Base-by-base conservation (phyloP, 2,113 vertebrate genomes). In the Cheilinus undulatus region DNA sequence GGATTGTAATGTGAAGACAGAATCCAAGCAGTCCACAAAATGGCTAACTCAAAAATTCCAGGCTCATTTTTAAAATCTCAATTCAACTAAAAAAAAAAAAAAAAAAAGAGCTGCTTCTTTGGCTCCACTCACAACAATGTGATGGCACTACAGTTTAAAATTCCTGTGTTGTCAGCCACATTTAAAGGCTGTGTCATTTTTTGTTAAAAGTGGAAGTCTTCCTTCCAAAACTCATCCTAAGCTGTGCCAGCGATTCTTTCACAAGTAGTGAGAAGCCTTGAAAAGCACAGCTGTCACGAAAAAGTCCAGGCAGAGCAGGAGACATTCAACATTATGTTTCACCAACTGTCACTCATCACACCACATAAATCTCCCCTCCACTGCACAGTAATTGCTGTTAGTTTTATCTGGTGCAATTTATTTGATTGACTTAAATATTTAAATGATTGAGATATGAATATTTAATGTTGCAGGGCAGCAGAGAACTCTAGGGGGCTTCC, bases 391-490 rank as follows among this genome's bases (percentile, higher is more conserved):
- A 86, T 89, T 83, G 62, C 66, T 84, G 78, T 78, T 72, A 80
- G 75, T 67, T 84, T 78, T 77, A 85, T 83, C 63, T 56, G 45
- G 42, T 24, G 30, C 63, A 49, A 72, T 79, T 52, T 75, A 60
- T 82, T 77, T 83, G 83, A 91, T 84, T 84, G 84, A 78, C 68
- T 82, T 70, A 80, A 80, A 84, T 80, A 80, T 68, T 85, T 28
- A 85, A 86, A 80, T 86, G 67, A 90, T 76, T 57, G 56, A 52
- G 36, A 48, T 65, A 79, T 90, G 66, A 82, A 89, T 87, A 82
- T 88, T 90, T 89, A 69, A 89, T 83, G 67, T 82, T 78, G 76
- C 59, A 74, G 69, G 42, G 73, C 57, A 81, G 51, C 56, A 30
- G 24, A 73, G 50, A 69, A 74, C 51, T 80, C 46, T 50, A 19